Percentiles rank a stretch among this genome's conserved stretches.
phyloP scores from a whole-genome alignment of 2,113 vertebrate genomes.

The Phasianus colchicus region DNA sequence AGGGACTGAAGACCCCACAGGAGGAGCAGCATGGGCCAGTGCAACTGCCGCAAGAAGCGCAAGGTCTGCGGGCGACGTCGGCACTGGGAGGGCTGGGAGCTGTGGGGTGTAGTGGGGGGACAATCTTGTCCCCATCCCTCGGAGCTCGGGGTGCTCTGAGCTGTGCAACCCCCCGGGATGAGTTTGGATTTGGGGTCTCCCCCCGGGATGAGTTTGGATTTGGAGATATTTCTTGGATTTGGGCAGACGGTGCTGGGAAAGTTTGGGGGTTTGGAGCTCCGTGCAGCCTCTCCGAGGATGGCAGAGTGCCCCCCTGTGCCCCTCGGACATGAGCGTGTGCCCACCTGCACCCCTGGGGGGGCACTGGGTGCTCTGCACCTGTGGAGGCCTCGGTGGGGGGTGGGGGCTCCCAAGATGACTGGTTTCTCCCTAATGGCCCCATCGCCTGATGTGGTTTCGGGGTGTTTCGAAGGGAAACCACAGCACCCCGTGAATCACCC shows the following conservation, averaged over 20 bases:
- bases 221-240: accelerated
- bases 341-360: not conserved
- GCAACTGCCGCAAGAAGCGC: slow-evolving; percentile 70
- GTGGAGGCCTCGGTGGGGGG: accelerated
- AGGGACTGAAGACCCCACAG: not conserved
- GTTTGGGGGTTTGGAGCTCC: not conserved
- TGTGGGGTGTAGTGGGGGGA: not conserved
- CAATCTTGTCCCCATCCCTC: not conserved
- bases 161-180: not conserved
- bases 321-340: not conserved
- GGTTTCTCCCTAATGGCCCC: not conserved
- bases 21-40: slow-evolving; percentile 67
- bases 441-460: not conserved
- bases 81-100: not conserved
- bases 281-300: not conserved
- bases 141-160: not conserved
- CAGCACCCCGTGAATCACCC: not conserved
- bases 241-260: not conserved
- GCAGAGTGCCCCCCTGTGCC: not conserved
- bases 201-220: not conserved
- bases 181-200: not conserved
- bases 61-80: slow-evolving; percentile 8
- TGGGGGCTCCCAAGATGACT: not conserved
- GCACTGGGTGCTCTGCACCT: not conserved
- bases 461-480: not conserved